Conservation (phyloP, 2,113 vertebrate genomes). For the Oryzias woworae region DNA sequence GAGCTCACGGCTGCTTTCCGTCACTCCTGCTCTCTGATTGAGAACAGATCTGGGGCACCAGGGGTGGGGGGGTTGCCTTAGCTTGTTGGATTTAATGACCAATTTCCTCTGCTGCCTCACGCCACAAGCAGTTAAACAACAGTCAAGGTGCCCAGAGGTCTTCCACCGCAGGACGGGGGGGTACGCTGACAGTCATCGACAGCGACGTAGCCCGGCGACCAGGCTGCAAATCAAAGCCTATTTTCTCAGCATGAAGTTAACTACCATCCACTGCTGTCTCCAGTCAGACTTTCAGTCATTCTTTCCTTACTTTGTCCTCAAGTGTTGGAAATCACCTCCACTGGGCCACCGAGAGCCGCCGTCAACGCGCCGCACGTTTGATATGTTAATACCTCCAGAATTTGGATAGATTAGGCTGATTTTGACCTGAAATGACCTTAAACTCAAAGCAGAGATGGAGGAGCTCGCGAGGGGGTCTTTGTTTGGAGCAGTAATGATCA, state of each 20-base stretch:
- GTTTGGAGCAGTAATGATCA: constrained; percentile 16
- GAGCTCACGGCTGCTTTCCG: constrained; percentile 39
- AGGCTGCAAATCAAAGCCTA: constrained; percentile 65
- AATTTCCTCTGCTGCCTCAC: constrained; percentile 79
- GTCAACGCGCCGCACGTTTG: too few species aligned
- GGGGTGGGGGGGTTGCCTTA: constrained; percentile 63
- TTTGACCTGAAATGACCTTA: too few species aligned
- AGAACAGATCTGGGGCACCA: constrained; percentile 79
- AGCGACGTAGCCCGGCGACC: constrained; percentile 50
- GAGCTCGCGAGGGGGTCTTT: background rate
- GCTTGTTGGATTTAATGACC: constrained; percentile 83
- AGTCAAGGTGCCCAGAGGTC: constrained; percentile 82
- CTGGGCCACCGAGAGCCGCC: background rate
- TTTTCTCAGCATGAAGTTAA: constrained; percentile 68
- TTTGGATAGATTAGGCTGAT: too few species aligned
- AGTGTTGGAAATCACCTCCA: constrained; percentile 13
- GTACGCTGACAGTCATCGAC: constrained; percentile 58
- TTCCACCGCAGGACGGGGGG: constrained; percentile 52
- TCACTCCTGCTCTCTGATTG: constrained; percentile 77
- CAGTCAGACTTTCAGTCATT: constrained; percentile 40
- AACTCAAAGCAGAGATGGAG: too few species aligned
- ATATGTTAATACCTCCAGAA: too few species aligned
- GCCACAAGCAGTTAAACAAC: constrained; percentile 81
- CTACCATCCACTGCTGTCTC: constrained; percentile 44
- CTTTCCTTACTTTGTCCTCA: constrained; percentile 25